Percentiles rank a stretch among this genome's conserved stretches.
Conservation (phyloP, 2,888 invertebrate species). For the Agrotis puta region DNA sequence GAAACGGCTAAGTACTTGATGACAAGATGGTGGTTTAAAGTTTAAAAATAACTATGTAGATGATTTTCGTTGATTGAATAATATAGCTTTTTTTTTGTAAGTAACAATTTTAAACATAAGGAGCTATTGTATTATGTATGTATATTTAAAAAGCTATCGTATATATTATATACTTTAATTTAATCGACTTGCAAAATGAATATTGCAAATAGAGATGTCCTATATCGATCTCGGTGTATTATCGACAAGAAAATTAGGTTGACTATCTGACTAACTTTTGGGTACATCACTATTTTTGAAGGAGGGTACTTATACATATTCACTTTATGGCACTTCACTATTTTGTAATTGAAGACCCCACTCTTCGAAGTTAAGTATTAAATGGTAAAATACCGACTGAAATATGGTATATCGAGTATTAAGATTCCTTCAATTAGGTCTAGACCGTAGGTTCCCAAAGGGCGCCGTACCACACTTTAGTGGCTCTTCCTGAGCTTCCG, state of each 20-base stretch:
- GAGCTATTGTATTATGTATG: constrained; percentile 25
- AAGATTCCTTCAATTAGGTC: too few species aligned
- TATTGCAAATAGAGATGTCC: constrained; percentile 44
- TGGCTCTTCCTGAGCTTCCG: too few species aligned
- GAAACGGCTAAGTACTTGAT: too few species aligned
- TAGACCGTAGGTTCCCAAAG: too few species aligned
- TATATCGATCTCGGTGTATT: constrained; percentile 52
- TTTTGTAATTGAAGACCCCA: constrained; percentile 43
- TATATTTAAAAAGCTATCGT: constrained; percentile 38
- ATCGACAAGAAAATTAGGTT: constrained; percentile 54
- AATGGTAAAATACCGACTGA: constrained; percentile 1
- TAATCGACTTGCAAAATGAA: constrained; percentile 34
- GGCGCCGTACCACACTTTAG: too few species aligned
- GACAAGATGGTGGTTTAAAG: constrained; percentile 33
- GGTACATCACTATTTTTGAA: constrained; percentile 40
- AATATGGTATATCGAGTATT: background rate
- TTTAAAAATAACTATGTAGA: constrained; percentile 9
- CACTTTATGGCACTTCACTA: constrained; percentile 45
- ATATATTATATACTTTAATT: constrained; percentile 36
- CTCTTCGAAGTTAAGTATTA: constrained; percentile 13
- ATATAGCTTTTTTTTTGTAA: constrained; percentile 36
- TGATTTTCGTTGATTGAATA: constrained; percentile 34
- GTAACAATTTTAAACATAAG: constrained; percentile 25
- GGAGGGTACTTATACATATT: constrained; percentile 18
- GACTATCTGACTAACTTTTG: constrained; percentile 42